A percentile compares a stretch with the other conserved stretches of the same genome.
Conservation (phyloP, 1,140 invertebrate genomes). For the Delia radicum region DNA sequence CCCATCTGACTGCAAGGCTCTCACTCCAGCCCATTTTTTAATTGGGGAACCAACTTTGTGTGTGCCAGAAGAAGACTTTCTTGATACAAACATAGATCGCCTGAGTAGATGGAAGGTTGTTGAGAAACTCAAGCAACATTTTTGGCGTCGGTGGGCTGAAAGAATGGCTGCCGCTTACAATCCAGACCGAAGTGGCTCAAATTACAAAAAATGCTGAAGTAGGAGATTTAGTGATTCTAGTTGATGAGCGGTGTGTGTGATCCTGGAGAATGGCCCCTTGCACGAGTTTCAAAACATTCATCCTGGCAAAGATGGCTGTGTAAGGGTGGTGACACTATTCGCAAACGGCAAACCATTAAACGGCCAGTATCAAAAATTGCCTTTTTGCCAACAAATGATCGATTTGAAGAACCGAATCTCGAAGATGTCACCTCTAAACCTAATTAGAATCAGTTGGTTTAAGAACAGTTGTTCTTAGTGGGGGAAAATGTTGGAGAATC, state of each 20-base stretch:
- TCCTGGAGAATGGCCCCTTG: not conserved
- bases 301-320: not conserved
- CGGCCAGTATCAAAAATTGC: not conserved
- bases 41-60: constrained; percentile 39
- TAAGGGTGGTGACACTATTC: not conserved
- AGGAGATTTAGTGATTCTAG: not conserved
- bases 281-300: not conserved
- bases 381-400: not conserved
- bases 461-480: constrained; percentile 9
- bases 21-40: constrained; percentile 55
- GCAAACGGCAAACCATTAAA: not conserved
- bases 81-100: constrained; percentile 14
- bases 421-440: not conserved
- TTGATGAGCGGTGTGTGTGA: not conserved
- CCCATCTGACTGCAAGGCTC: constrained; percentile 37
- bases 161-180: not conserved
- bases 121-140: constrained; percentile 30
- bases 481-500: no score
- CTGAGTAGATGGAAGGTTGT: constrained; percentile 35
- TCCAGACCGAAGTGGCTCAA: not conserved
- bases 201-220: not conserved
- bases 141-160: constrained; percentile 32
- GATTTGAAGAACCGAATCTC: not conserved
- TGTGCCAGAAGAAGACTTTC: constrained; percentile 27
- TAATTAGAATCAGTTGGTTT: not conserved